phyloP scores from a whole-genome alignment of 1,140 invertebrate species.

The Nylanderia fulva region DNA sequence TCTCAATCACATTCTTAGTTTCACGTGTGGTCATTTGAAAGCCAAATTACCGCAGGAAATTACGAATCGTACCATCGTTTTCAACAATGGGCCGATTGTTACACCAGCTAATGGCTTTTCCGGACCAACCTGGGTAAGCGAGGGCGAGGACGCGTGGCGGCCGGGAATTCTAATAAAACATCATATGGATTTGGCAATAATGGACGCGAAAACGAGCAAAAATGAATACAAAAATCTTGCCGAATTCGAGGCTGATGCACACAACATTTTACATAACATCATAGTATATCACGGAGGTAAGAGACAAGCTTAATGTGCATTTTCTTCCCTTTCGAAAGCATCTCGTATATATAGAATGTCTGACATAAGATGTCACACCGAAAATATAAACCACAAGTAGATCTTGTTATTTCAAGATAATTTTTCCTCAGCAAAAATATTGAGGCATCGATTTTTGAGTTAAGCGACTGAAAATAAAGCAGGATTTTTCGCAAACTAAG shows the following conservation, averaged over 20 bases:
- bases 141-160: conserved; percentile 83
- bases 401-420: too few species aligned
- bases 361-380: too few species aligned
- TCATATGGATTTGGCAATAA: conserved; percentile 83
- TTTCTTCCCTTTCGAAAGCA: not conserved
- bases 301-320: not conserved
- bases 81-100: conserved; percentile 75
- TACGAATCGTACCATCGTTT: conserved; percentile 82
- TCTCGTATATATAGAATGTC: not conserved
- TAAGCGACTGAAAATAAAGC: too few species aligned
- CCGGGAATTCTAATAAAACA: conserved; percentile 82
- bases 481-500: too few species aligned
- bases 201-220: conserved; percentile 81
- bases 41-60: conserved; percentile 83
- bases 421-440: too few species aligned
- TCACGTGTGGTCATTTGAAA: conserved; percentile 83
- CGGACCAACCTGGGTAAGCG: conserved; percentile 82
- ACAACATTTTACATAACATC: conserved; percentile 84
- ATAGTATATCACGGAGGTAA: conserved; percentile 83
- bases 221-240: conserved; percentile 81
- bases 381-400: too few species aligned
- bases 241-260: conserved; percentile 83
- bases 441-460: too few species aligned
- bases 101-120: conserved; percentile 77
- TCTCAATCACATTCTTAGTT: conserved; percentile 82